phyloP scores from a whole-genome alignment of 2,797 vertebrate species.

The Kryptolebias ocellatus region DNA sequence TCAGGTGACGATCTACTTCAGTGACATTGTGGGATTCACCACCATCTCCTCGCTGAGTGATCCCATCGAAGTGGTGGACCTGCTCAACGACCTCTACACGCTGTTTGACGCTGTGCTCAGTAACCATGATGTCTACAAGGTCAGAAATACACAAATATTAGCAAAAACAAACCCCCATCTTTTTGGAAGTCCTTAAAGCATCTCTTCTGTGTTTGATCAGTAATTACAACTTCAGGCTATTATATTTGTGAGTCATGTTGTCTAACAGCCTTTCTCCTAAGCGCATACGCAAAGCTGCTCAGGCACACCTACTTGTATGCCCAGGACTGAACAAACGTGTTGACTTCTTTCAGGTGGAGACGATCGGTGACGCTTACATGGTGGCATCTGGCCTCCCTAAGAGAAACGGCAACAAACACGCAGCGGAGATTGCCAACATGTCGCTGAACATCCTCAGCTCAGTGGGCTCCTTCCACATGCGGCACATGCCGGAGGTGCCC shows the following conservation, averaged over 20 bases:
- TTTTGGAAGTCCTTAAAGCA: neutral
- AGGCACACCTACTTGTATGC: too few relatives aligned
- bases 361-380: conserved; percentile 89
- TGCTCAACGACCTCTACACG: conserved; percentile 93
- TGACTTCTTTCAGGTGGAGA: conserved; percentile 81
- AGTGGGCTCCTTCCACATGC: conserved; percentile 86
- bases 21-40: conserved; percentile 92
- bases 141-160: conserved; percentile 52
- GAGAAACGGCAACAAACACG: conserved; percentile 87
- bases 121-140: conserved; percentile 95
- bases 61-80: conserved; percentile 92
- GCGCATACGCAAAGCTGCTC: neutral
- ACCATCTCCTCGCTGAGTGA: conserved; percentile 95
- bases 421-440: conserved; percentile 89
- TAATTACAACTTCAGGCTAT: too few relatives aligned
- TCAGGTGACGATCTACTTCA: conserved; percentile 94
- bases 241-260: neutral
- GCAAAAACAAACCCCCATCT: neutral
- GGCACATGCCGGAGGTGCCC: conserved; percentile 88
- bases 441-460: conserved; percentile 89
- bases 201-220: too few relatives aligned
- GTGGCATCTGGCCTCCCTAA: conserved; percentile 88
- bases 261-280: neutral
- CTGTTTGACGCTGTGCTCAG: conserved; percentile 91
- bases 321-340: neutral